These are phyloP conservation scores for Phylloscopus collybita DNA, from an alignment of 2,797 vertebrate genomes.

Conservation along the genomic window DNA sequence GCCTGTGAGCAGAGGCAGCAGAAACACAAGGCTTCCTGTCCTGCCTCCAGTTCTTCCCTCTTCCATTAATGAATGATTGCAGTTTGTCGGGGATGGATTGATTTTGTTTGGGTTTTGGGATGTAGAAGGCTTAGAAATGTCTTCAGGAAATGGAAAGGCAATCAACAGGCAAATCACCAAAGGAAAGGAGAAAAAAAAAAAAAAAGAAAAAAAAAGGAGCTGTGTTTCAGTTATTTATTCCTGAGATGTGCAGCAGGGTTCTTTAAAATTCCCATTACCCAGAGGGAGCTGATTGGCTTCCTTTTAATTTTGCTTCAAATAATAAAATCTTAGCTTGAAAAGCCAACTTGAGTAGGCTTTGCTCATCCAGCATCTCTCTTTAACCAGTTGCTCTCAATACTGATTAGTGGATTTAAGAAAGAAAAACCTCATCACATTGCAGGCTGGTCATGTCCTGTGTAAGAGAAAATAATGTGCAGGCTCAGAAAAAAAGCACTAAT, in stretches of 20 bases:
- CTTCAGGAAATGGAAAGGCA: not conserved
- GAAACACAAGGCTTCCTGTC: not conserved
- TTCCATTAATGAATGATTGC: not conserved
- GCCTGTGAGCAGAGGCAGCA: not conserved
- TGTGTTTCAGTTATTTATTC: not conserved
- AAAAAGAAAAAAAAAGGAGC: too few relatives aligned
- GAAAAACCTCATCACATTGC: not conserved
- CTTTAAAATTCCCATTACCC: not conserved
- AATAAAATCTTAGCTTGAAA: not conserved
- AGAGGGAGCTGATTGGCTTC: not conserved
- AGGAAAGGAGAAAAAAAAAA: not conserved
- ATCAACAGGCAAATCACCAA: slow-evolving; percentile 7
- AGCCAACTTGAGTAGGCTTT: not conserved
- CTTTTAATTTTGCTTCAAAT: not conserved
- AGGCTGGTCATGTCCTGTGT: not conserved
- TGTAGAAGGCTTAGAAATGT: not conserved
- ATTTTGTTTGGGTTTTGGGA: slow-evolving; percentile 18
- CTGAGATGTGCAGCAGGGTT: not conserved
- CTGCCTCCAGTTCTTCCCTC: not conserved
- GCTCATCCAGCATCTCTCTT: not conserved
- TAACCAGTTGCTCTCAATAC: not conserved
- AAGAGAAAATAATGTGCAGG: not conserved
- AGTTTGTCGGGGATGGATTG: not conserved
- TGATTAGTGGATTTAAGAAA: not conserved
- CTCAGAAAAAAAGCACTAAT: not conserved